phyloP scores from a whole-genome alignment of 2,888 invertebrate genomes.

The Tinea pellionella region DNA sequence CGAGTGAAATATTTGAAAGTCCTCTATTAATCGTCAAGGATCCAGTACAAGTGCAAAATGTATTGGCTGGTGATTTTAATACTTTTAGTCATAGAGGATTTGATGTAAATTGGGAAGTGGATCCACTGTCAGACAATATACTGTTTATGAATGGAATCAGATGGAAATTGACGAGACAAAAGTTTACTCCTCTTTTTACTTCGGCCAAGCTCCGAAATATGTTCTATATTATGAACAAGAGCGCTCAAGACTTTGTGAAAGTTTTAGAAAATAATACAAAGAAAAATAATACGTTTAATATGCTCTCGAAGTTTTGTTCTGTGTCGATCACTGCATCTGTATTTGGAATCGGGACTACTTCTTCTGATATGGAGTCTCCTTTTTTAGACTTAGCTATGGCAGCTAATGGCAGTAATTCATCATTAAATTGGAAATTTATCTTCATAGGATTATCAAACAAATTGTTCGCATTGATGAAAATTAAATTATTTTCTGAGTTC shows the following conservation, averaged over 20 bases:
- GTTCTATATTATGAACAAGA: conserved; percentile 42
- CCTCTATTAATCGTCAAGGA: conserved; percentile 31
- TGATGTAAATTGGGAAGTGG: conserved; percentile 24
- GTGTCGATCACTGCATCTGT: conserved; percentile 40
- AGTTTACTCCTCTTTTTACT: conserved; percentile 43
- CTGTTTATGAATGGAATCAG: conserved; percentile 31
- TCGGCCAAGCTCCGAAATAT: conserved; percentile 43
- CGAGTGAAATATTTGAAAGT: conserved; percentile 6
- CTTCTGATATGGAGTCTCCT: conserved; percentile 34
- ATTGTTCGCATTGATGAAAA: conserved; percentile 25
- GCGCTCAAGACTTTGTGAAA: conserved; percentile 36
- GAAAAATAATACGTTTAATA: conserved; percentile 24
- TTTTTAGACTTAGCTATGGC: conserved; percentile 30
- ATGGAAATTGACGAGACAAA: conserved; percentile 46
- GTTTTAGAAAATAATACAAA: conserved; percentile 26
- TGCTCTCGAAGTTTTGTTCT: conserved; percentile 29
- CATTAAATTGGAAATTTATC: conserved; percentile 26
- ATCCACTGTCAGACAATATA: conserved; percentile 33
- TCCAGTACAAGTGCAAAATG: conserved; percentile 28
- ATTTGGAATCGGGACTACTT: conserved; percentile 41
- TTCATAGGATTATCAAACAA: conserved; percentile 20
- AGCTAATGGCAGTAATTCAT: conserved; percentile 22
- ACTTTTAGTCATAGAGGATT: conserved; percentile 35
- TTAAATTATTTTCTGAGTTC: conserved; percentile 31
- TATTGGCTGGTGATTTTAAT: conserved; percentile 31